These are phyloP conservation scores for Phengaris alcon DNA, from an alignment of 2,888 invertebrate genomes.

Conservation along the genomic window DNA sequence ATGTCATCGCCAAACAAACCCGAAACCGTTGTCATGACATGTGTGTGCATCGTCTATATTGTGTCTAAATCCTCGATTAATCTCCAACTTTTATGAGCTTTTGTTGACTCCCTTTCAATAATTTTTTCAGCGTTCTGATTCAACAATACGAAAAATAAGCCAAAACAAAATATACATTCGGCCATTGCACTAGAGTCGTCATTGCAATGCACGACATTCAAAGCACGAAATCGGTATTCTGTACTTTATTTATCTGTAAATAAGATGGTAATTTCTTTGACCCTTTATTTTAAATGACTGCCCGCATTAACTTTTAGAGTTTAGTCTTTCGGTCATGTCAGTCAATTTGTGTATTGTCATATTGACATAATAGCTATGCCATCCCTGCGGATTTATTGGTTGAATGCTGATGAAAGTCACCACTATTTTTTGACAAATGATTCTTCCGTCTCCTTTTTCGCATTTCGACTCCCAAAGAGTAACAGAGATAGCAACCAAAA, in stretches of 20 bases:
- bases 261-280: slow-evolving; percentile 44
- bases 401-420: slow-evolving; percentile 72
- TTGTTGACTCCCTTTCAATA: slow-evolving; percentile 70
- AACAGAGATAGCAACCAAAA: slow-evolving; percentile 47
- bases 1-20: slow-evolving; percentile 55
- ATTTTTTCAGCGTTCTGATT: slow-evolving; percentile 54
- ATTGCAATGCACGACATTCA: slow-evolving; percentile 26
- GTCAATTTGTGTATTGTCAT: slow-evolving; percentile 79
- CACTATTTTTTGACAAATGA: slow-evolving; percentile 59
- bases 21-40: slow-evolving; percentile 52
- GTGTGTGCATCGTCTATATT: slow-evolving; percentile 65
- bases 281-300: slow-evolving; percentile 37
- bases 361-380: slow-evolving; percentile 75
- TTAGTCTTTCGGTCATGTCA: slow-evolving; percentile 76
- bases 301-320: slow-evolving; percentile 70
- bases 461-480: slow-evolving; percentile 33
- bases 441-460: slow-evolving; percentile 48
- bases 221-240: slow-evolving; percentile 31
- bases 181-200: background rate
- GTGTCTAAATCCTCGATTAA: slow-evolving; percentile 76
- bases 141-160: slow-evolving; percentile 46
- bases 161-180: slow-evolving; percentile 43
- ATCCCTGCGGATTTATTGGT: slow-evolving; percentile 74
- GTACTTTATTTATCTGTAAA: slow-evolving; percentile 33
- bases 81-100: slow-evolving; percentile 76